These are phyloP conservation scores for Dipodomys spectabilis DNA, from an alignment of 2,113 vertebrate genomes.

Conservation along the genomic window DNA sequence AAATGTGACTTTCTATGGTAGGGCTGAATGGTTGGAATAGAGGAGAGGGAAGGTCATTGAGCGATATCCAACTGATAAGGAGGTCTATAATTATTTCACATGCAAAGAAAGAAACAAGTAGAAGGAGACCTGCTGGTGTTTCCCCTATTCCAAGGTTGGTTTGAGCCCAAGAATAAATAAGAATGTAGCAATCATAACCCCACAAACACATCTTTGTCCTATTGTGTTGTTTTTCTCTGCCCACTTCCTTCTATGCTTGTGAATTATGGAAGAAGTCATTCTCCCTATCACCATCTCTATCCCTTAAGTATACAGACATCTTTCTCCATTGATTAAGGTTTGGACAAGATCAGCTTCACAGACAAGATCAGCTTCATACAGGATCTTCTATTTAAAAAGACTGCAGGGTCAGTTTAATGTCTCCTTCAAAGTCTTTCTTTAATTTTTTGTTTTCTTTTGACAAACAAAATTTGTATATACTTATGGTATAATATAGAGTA, in stretches of 20 bases:
- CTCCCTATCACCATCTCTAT: not conserved
- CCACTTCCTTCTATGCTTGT: not conserved
- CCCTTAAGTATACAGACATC: not conserved
- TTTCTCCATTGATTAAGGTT: not conserved
- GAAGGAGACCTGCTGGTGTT: not conserved
- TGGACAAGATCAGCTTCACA: not conserved
- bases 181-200: not conserved
- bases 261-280: constrained; percentile 1
- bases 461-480: not conserved
- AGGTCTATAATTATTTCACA: not conserved
- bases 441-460: not conserved
- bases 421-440: not conserved
- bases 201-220: not conserved
- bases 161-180: not conserved
- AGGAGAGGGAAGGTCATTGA: not conserved
- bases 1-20: not conserved
- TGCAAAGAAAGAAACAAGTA: not conserved
- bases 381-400: not conserved
- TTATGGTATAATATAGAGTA: not conserved
- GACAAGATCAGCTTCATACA: not conserved
- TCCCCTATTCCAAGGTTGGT: not conserved
- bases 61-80: constrained; percentile 10
- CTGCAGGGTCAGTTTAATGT: not conserved
- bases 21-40: not conserved
- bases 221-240: not conserved